Conservation (phyloP, 2,113 vertebrate genomes). For the Thryonomys swinderianus region DNA sequence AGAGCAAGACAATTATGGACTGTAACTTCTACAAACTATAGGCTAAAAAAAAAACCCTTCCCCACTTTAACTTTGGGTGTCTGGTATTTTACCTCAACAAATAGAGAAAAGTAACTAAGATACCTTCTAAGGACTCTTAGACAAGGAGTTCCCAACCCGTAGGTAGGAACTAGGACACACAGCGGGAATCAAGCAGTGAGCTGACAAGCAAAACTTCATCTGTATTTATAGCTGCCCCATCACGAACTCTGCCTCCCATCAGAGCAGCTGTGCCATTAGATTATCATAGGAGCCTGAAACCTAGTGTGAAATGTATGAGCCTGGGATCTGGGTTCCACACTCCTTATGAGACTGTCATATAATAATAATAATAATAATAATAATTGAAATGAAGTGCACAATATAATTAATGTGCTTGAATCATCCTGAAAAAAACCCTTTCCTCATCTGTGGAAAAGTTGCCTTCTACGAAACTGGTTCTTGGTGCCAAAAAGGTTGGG, state of each 20-base stretch:
- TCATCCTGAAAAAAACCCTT: neutral
- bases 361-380: neutral
- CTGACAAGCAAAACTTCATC: neutral
- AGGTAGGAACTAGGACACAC: neutral
- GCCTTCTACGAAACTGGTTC: neutral
- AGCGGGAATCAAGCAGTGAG: neutral
- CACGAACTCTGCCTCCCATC: neutral
- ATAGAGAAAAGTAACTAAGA: too few relatives aligned
- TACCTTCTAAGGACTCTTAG: neutral
- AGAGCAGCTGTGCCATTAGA: neutral
- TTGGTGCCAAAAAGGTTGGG: neutral
- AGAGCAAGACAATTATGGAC: too few relatives aligned
- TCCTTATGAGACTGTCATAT: neutral
- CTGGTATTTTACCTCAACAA: too few relatives aligned
- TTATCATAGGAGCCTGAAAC: neutral
- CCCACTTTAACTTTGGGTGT: too few relatives aligned
- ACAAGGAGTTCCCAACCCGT: neutral
- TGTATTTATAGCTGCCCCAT: neutral
- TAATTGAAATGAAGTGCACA: neutral
- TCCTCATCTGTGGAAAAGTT: neutral
- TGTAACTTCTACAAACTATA: too few relatives aligned
- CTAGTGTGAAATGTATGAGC: neutral
- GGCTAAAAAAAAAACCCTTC: too few relatives aligned
- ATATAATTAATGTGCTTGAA: neutral
- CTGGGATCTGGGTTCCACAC: neutral